Base-by-base conservation (phyloP, 2,888 invertebrate genomes). In the Eupithecia dodoneata region DNA sequence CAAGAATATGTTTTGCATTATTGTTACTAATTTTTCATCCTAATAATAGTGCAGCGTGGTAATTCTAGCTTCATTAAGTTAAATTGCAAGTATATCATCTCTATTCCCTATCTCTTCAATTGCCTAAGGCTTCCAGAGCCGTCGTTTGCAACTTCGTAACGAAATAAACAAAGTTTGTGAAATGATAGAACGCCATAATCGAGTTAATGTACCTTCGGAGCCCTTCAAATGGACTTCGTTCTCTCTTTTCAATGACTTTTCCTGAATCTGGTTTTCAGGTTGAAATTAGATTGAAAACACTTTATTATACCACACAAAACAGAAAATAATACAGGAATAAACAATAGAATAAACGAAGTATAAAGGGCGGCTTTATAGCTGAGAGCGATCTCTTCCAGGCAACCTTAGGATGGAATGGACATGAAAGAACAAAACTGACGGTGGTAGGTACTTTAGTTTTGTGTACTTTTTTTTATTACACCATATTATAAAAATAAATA, bases 141-240 rank as follows among this genome's bases (percentile, higher is more conserved):
- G 73, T 79, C 74, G 78, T 77, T 82, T 79, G 63, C 71, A 81
- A 79, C 75, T 81, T 78, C 69, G 73, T 81, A 80, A 82, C 79
- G 74, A 80, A 81, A 76, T 80, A 81, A 81, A 80, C 73, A 77
- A 82, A 82, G 76, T 81, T 76, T 66, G 74, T 71, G 77, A 79
- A 81, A 80, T 82, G 79, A 79, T 80, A 81, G 81, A 82, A 82
- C 79, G 76, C 75, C 67, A 79, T 82, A 80, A 82, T 82, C 79
- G 71, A 77, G 81, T 82, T 81, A 79, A 63, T 73, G 78, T 79
- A 80, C 79, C 79, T 80, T 76, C 70, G 66, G 41, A 71, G 65
- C 67, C 13, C 72, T 72, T 67, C 73, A 63, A 75, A 74, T 79
- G 77, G 76, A 77, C 80, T 79, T 76, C 79, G 77, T 77, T 80